A percentile compares a stretch with the other conserved stretches of the same genome.
These are phyloP conservation scores for Seriola rivoliana DNA, from an alignment of 2,113 vertebrate species.

Conservation along the genomic window DNA sequence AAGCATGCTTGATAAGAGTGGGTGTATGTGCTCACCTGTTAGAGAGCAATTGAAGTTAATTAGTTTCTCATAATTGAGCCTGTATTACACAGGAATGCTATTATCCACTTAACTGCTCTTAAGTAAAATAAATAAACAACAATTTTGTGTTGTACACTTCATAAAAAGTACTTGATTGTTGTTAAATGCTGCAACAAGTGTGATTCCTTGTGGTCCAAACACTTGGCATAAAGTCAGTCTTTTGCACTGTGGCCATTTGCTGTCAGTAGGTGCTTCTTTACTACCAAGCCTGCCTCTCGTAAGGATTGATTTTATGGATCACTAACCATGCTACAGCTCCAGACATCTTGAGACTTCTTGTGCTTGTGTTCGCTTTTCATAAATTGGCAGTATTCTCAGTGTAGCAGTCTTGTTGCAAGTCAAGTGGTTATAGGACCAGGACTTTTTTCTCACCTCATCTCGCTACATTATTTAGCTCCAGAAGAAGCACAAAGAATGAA, in stretches of 20 bases:
- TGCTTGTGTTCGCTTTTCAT: slow-evolving; percentile 12
- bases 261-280: slow-evolving; percentile 49
- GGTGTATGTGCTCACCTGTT: slow-evolving; percentile 37
- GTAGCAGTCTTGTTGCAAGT: not conserved
- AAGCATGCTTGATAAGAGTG: slow-evolving; percentile 30
- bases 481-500: not conserved
- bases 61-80: slow-evolving; percentile 36
- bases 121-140: slow-evolving; percentile 26
- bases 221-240: slow-evolving; percentile 19
- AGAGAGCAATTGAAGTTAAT: slow-evolving; percentile 41
- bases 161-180: not conserved
- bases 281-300: slow-evolving; percentile 29
- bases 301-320: slow-evolving; percentile 54
- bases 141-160: not conserved
- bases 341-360: slow-evolving; percentile 31
- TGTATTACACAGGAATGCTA: slow-evolving; percentile 2
- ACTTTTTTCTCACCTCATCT: not conserved
- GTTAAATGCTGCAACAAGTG: slow-evolving; percentile 17
- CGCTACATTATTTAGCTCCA: not conserved
- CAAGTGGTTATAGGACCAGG: not conserved
- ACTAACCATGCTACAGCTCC: slow-evolving; percentile 42
- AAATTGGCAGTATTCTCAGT: slow-evolving; percentile 4
- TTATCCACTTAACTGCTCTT: slow-evolving; percentile 41
- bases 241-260: slow-evolving; percentile 34
- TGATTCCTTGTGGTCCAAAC: slow-evolving; percentile 11